These are phyloP conservation scores for Ornithoptera alexandrae DNA, from an alignment of 2,888 invertebrate genomes.

Conservation along the genomic window DNA sequence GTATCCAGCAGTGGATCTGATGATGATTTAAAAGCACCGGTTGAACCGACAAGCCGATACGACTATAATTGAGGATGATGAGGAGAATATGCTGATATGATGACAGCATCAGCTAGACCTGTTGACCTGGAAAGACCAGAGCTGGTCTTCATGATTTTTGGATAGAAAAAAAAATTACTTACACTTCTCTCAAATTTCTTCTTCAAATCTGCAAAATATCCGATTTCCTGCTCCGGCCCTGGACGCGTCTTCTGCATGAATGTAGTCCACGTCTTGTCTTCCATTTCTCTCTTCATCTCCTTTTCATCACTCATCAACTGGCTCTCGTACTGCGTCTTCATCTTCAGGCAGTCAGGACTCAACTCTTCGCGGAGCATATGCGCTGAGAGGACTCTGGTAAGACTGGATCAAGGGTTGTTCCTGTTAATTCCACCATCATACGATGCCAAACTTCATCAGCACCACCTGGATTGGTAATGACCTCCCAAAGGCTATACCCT, in stretches of 20 bases:
- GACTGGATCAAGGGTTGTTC: constrained; percentile 40
- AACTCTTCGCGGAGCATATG: constrained; percentile 68
- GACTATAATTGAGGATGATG: too few relatives aligned
- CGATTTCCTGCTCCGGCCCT: constrained; percentile 72
- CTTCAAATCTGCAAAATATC: constrained; percentile 47
- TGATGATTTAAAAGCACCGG: too few relatives aligned
- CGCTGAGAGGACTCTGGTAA: constrained; percentile 59
- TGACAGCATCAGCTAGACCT: too few relatives aligned
- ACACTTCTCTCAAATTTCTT: constrained; percentile 48
- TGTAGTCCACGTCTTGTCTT: constrained; percentile 81
- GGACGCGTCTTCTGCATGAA: constrained; percentile 87
- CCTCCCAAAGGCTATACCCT: too few relatives aligned
- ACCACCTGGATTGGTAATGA: too few relatives aligned
- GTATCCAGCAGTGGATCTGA: too few relatives aligned
- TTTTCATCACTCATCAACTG: constrained; percentile 73
- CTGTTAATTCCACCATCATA: too few relatives aligned
- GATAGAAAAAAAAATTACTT: constrained; percentile 28
- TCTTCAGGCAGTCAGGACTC: constrained; percentile 85
- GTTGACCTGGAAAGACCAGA: too few relatives aligned
- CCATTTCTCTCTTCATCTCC: constrained; percentile 73
- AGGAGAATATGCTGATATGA: too few relatives aligned
- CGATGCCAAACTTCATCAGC: too few relatives aligned
- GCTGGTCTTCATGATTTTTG: too few relatives aligned
- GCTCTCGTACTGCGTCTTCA: constrained; percentile 71
- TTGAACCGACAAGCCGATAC: too few relatives aligned